A percentile compares a stretch with the other conserved stretches of the same genome.
Evolutionary conservation across 2,888 invertebrate species (phyloP).

Genomic region (Halictus ligatus): DNA sequence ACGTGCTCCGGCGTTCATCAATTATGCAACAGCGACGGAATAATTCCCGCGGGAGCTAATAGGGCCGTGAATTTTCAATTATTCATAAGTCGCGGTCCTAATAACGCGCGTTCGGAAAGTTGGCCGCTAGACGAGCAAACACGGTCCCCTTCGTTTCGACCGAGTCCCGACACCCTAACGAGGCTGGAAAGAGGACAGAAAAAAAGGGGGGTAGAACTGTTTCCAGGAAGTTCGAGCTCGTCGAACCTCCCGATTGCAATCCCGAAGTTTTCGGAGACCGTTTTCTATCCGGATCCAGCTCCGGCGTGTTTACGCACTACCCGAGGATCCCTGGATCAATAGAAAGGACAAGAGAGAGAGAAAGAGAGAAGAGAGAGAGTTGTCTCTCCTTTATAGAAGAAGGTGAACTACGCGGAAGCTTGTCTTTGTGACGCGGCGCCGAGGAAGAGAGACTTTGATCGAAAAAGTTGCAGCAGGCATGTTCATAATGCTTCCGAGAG

Average conservation of each 20-base stretch:
- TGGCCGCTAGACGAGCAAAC: conserved; percentile 34
- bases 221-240: not conserved
- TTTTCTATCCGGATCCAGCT: not conserved
- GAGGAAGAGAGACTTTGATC: conserved; percentile 10
- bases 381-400: not conserved
- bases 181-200: not conserved
- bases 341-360: not conserved
- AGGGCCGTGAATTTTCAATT: conserved; percentile 38
- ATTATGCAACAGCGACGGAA: conserved; percentile 46
- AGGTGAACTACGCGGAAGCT: not conserved
- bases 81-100: conserved; percentile 42
- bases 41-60: conserved; percentile 44
- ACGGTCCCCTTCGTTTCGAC: not conserved
- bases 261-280: conserved; percentile 1
- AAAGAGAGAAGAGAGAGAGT: too few relatives aligned
- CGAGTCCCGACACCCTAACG: conserved; percentile 16
- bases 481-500: not conserved
- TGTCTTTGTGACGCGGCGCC: not conserved
- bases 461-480: not conserved
- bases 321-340: not conserved
- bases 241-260: conserved; percentile 18
- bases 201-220: not conserved
- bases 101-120: conserved; percentile 40
- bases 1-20: conserved; percentile 31
- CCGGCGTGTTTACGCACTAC: conserved; percentile 20